A percentile compares a stretch with the other conserved stretches of the same genome.
These are phyloP conservation scores for Centropus bengalensis DNA, from an alignment of 2,113 vertebrate genomes.

Conservation along the genomic window DNA sequence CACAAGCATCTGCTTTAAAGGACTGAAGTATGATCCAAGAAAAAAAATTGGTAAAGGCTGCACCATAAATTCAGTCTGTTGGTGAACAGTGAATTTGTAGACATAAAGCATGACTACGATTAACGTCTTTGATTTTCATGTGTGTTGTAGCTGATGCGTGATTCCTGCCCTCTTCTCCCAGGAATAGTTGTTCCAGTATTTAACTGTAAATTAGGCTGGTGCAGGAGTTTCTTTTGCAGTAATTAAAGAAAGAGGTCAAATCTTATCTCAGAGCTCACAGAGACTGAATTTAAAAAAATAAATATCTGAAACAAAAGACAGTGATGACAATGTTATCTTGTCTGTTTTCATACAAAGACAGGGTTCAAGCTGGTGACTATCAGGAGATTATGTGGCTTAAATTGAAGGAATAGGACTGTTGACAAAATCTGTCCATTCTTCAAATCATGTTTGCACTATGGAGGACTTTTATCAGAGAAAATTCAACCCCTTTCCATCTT, in stretches of 20 bases:
- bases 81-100: not conserved
- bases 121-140: not conserved
- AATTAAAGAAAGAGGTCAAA: not conserved
- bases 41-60: not conserved
- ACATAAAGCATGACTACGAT: not conserved
- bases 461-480: not conserved
- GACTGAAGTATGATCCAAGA: not conserved
- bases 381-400: constrained; percentile 1
- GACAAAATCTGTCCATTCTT: not conserved
- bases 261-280: not conserved
- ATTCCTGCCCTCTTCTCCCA: not conserved
- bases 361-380: not conserved
- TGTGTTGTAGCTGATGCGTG: not conserved
- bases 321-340: not conserved
- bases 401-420: not conserved
- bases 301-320: not conserved
- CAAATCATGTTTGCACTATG: not conserved
- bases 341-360: not conserved
- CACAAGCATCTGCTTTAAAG: not conserved
- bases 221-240: not conserved
- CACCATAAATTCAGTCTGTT: not conserved
- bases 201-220: not conserved
- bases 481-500: not conserved
- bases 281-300: not conserved
- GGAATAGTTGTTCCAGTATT: not conserved